A percentile compares a stretch with the other conserved stretches of the same genome.
Evolutionary conservation across 2,797 vertebrate species (phyloP).

Genomic region (Acanthornis magna): DNA sequence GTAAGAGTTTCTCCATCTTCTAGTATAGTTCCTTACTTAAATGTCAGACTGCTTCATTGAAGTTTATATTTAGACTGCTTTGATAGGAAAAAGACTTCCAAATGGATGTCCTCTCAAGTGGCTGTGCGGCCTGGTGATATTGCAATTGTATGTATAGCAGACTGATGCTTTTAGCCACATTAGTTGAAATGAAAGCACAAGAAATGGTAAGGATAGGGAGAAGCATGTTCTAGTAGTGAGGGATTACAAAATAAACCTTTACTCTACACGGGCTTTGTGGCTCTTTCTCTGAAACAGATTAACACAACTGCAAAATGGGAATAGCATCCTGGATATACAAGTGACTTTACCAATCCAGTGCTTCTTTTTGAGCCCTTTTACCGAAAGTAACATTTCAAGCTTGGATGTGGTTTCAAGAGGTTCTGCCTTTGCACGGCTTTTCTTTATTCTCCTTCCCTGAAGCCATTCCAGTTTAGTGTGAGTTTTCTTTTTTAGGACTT

Average conservation of each 20-base stretch:
- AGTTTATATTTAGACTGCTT: neutral
- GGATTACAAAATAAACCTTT: neutral
- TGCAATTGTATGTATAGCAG: neutral
- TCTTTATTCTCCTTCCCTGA: constrained; percentile 22
- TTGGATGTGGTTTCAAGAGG: neutral
- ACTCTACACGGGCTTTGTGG: neutral
- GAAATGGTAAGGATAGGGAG: neutral
- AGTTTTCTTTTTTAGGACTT: constrained; percentile 59
- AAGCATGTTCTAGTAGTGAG: neutral
- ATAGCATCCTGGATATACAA: neutral
- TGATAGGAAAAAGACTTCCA: neutral
- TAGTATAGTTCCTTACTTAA: neutral
- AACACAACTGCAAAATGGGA: neutral
- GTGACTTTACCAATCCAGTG: neutral
- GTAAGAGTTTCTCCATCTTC: neutral
- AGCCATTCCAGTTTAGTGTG: constrained; percentile 30
- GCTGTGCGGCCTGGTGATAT: neutral
- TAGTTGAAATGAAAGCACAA: neutral
- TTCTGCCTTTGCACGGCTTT: neutral
- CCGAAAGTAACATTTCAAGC: neutral
- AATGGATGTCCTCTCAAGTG: neutral
- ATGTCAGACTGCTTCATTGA: neutral
- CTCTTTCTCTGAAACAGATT: neutral
- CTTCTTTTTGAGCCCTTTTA: neutral
- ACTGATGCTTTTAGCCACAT: neutral